Evolutionary conservation across 1,140 invertebrate genomes (phyloP).

Genomic region (Dryas iulia): DNA sequence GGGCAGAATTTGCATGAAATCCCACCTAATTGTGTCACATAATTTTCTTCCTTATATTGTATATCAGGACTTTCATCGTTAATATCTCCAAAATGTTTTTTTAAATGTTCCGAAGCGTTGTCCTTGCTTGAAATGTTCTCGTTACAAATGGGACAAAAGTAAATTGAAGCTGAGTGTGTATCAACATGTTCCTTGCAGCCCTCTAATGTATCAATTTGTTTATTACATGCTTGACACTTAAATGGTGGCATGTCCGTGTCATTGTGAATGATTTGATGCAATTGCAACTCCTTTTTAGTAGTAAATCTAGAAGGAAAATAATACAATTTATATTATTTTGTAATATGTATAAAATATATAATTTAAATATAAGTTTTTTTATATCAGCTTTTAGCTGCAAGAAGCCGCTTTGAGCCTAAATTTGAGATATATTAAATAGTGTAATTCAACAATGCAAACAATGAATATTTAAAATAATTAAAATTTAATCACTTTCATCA

Average conservation of each 20-base stretch:
- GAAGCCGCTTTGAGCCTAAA: too few species aligned
- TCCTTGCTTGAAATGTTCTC: constrained; percentile 46
- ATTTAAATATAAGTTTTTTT: too few species aligned
- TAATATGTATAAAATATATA: too few species aligned
- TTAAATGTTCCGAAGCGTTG: constrained; percentile 51
- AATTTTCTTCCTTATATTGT: constrained; percentile 43
- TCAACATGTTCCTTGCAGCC: constrained; percentile 55
- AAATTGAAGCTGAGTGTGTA: constrained; percentile 44
- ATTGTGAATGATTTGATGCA: constrained; percentile 60
- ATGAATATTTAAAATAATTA: too few species aligned
- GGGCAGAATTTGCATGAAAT: constrained; percentile 58
- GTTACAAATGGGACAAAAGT: constrained; percentile 63
- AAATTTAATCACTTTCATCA: too few species aligned
- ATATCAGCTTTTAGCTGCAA: too few species aligned
- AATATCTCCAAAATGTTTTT: constrained; percentile 55
- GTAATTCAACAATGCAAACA: too few species aligned
- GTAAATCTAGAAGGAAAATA: constrained; percentile 54
- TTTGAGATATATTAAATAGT: too few species aligned
- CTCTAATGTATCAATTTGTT: constrained; percentile 38
- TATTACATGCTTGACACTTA: constrained; percentile 50
- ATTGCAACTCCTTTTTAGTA: constrained; percentile 52
- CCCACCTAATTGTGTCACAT: constrained; percentile 55
- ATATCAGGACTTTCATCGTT: constrained; percentile 27
- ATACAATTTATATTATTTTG: neutral
- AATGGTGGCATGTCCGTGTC: constrained; percentile 52